Evolutionary conservation across 2,888 invertebrate genomes (phyloP).

Genomic region (Stomorhina lunata): DNA sequence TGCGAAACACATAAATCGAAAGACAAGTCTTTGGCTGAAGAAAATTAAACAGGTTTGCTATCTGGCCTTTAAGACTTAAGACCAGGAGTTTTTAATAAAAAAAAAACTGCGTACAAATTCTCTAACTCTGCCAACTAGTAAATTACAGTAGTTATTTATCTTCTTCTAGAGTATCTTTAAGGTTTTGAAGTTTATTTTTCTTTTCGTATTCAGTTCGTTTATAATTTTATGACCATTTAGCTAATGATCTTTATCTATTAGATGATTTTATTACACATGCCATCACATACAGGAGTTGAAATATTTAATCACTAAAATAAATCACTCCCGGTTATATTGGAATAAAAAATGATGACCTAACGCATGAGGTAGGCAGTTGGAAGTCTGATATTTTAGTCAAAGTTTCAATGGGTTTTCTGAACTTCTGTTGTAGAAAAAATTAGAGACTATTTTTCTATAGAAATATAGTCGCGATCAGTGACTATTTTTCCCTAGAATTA

Average conservation of each 20-base stretch:
- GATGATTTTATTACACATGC: conserved; percentile 47
- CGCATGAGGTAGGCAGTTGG: conserved; percentile 2
- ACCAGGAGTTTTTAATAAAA: not conserved
- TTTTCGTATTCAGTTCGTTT: conserved; percentile 3
- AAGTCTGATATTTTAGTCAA: not conserved
- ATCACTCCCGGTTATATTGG: not conserved
- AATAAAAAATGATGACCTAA: not conserved
- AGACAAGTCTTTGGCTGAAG: not conserved
- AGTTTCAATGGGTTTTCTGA: no score
- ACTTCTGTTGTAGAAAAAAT: not conserved
- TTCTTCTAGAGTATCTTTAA: conserved; percentile 17
- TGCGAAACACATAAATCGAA: conserved; percentile 6
- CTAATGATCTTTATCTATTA: conserved; percentile 56
- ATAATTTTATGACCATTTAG: conserved; percentile 47
- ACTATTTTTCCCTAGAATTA: not conserved
- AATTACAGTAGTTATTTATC: conserved; percentile 56
- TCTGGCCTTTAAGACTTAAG: not conserved
- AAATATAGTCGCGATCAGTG: not conserved
- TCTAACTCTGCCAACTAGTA: conserved; percentile 48
- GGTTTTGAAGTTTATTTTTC: not conserved
- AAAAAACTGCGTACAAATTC: conserved; percentile 30
- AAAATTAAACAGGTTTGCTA: conserved; percentile 37
- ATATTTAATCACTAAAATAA: conserved; percentile 28
- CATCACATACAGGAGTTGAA: conserved; percentile 31
- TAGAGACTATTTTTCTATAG: not conserved